Percentiles rank a stretch among this genome's conserved stretches.
These are phyloP conservation scores for Pseudococcus longispinus DNA, from an alignment of 2,888 invertebrate genomes.

Conservation along the genomic window DNA sequence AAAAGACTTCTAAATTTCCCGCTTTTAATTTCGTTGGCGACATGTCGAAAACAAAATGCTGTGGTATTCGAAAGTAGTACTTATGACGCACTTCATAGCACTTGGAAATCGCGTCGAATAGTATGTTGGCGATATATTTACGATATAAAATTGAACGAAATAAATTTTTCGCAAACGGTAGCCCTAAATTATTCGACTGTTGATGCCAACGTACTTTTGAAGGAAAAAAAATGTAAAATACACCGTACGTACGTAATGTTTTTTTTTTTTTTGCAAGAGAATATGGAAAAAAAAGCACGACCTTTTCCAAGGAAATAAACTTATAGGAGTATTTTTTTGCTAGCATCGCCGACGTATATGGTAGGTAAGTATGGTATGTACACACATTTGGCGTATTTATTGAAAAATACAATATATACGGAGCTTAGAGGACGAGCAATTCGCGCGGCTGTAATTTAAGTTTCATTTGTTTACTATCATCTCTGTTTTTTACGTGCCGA, in stretches of 20 bases:
- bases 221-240: constrained; percentile 3
- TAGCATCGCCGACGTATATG: not conserved
- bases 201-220: constrained; percentile 19
- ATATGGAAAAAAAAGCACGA: not conserved
- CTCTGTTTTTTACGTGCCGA: constrained; percentile 17
- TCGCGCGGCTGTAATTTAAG: constrained; percentile 8
- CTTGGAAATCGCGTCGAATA: constrained; percentile 34
- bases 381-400: constrained; percentile 24
- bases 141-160: constrained; percentile 41
- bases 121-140: constrained; percentile 41
- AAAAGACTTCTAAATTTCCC: constrained; percentile 44
- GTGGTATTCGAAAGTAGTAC: constrained; percentile 32
- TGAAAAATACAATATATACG: not conserved
- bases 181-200: constrained; percentile 23
- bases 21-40: constrained; percentile 37
- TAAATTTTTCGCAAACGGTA: constrained; percentile 32
- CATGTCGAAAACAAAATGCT: constrained; percentile 46
- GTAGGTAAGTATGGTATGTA: not conserved
- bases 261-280: not conserved
- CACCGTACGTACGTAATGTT: not conserved
- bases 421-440: not conserved
- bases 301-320: constrained; percentile 17
- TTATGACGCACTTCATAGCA: constrained; percentile 41
- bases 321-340: not conserved
- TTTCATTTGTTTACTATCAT: constrained; percentile 42